phyloP scores from a whole-genome alignment of 2,113 vertebrate species.

The Mystacornis crossleyi region DNA sequence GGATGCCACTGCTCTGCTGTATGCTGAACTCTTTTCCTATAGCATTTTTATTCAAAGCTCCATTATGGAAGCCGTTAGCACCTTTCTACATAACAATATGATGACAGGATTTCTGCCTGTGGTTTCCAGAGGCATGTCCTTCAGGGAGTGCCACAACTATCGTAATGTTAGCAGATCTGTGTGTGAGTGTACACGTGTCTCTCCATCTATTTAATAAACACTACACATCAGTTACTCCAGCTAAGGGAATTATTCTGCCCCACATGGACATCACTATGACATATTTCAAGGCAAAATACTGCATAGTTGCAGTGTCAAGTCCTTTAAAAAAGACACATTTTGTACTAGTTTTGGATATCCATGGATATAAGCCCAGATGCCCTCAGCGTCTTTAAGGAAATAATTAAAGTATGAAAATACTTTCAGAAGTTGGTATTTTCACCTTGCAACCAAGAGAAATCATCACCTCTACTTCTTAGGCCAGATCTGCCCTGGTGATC shows the following conservation, averaged over 20 bases:
- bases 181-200: background rate
- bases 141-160: background rate
- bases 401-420: background rate
- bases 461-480: background rate
- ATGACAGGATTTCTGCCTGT: conserved; percentile 7
- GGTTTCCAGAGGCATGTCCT: conserved; percentile 6
- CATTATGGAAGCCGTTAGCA: background rate
- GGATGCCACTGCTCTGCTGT: background rate
- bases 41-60: background rate
- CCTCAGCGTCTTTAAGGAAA: background rate
- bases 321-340: background rate
- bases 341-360: background rate
- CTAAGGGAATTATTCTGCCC: conserved; percentile 1
- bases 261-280: background rate
- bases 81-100: background rate
- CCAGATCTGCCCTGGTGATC: background rate
- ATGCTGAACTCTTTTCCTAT: background rate
- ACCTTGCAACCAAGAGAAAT: background rate
- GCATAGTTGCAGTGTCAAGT: background rate
- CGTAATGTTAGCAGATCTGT: background rate
- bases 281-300: conserved; percentile 31
- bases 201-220: background rate
- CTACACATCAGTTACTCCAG: background rate
- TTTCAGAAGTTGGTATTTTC: background rate
- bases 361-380: background rate